Evolutionary conservation across 1,140 invertebrate genomes (phyloP).

Genomic region (Sycophila sp.): DNA sequence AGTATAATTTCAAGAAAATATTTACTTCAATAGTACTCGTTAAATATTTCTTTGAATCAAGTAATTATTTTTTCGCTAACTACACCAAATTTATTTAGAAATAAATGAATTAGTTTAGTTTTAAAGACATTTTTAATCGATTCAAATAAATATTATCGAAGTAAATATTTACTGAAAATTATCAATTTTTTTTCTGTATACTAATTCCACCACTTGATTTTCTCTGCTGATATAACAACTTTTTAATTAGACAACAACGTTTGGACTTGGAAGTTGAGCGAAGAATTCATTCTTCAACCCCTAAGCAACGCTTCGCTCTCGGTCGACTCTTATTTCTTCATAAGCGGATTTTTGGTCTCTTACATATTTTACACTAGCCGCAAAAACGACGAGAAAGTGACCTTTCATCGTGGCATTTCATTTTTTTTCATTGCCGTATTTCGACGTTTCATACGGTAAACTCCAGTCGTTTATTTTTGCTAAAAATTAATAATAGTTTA

Average conservation of each 20-base stretch:
- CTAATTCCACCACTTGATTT: not conserved
- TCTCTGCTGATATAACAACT: not conserved
- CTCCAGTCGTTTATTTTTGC: no score
- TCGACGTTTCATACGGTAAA: conserved; percentile 64
- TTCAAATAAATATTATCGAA: no score
- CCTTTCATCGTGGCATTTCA: conserved; percentile 52
- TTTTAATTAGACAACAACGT: conserved; percentile 60
- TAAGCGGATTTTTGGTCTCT: conserved; percentile 63
- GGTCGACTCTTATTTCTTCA: conserved; percentile 67
- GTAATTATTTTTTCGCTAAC: no score
- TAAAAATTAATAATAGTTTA: no score
- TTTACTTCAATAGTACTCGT: no score
- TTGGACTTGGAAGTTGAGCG: conserved; percentile 48
- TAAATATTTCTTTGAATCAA: no score
- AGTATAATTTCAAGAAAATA: no score
- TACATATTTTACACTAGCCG: conserved; percentile 58
- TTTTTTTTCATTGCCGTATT: conserved; percentile 40
- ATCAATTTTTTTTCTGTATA: not conserved
- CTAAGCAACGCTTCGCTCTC: conserved; percentile 60
- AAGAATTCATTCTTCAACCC: conserved; percentile 54
- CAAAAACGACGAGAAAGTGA: conserved; percentile 41
- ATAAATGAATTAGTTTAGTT: no score
- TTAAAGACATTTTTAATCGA: no score
- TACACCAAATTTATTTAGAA: no score
- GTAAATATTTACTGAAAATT: no score